Conservation (phyloP, 2,797 vertebrate species). For the Intellagama lesueurii region DNA sequence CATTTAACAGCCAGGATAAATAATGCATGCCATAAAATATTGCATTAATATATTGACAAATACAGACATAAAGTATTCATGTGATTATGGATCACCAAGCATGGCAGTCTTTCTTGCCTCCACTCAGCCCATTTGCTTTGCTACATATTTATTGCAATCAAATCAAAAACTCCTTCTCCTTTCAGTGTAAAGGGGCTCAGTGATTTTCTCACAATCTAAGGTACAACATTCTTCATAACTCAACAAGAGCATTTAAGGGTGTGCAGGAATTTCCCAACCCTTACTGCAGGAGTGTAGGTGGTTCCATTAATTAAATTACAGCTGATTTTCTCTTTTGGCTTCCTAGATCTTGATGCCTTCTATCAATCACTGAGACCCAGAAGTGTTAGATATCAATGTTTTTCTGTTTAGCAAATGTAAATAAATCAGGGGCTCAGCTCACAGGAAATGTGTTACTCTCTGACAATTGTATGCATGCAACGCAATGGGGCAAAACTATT, state of each 20-base stretch:
- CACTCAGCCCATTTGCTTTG: slow-evolving; percentile 36
- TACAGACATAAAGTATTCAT: slow-evolving; percentile 81
- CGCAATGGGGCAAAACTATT: too few species aligned
- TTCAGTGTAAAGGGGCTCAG: slow-evolving; percentile 34
- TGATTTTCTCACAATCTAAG: background rate
- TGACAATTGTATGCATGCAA: too few species aligned
- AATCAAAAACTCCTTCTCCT: slow-evolving; percentile 40
- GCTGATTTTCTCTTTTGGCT: background rate
- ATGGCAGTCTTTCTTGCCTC: slow-evolving; percentile 57
- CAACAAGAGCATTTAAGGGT: background rate
- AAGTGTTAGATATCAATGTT: background rate
- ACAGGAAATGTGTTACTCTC: background rate
- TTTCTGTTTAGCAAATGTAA: background rate
- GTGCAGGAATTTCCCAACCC: background rate
- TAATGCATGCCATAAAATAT: slow-evolving; percentile 82
- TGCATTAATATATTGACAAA: slow-evolving; percentile 82
- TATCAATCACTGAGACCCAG: background rate
- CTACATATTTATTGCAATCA: slow-evolving; percentile 65
- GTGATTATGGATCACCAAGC: slow-evolving; percentile 77
- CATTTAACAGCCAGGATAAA: slow-evolving; percentile 78
- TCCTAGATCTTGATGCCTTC: background rate
- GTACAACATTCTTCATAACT: background rate
- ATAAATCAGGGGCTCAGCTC: too few species aligned
- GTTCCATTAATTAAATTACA: background rate
- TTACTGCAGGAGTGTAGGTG: background rate